phyloP scores from a whole-genome alignment of 2,888 invertebrate species.

The Pemphredon lugubris region DNA sequence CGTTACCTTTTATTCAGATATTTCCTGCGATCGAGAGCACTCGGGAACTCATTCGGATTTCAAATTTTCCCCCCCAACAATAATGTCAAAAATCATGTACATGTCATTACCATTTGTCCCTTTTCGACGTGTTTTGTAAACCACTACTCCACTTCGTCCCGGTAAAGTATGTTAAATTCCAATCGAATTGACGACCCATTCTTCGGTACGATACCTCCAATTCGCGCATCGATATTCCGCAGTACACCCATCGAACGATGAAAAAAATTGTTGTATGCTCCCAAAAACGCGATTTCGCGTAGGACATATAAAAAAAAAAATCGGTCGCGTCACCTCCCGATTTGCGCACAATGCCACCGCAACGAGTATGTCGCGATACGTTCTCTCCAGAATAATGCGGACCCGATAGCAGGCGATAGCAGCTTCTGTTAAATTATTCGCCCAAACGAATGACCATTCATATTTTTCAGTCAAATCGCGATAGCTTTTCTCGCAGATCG shows the following conservation, averaged over 20 bases:
- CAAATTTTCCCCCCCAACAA: too few species aligned
- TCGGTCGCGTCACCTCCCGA: slow-evolving; percentile 17
- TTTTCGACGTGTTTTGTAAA: too few species aligned
- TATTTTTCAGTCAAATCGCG: slow-evolving; percentile 15
- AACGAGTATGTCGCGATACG: slow-evolving; percentile 38
- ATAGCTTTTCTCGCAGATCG: neutral
- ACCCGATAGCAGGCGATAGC: slow-evolving; percentile 33
- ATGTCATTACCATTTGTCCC: too few species aligned
- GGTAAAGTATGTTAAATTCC: slow-evolving; percentile 17
- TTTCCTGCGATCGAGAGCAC: too few species aligned
- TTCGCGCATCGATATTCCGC: slow-evolving; percentile 4
- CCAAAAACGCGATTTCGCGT: neutral
- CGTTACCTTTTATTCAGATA: too few species aligned
- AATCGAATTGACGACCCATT: slow-evolving; percentile 46
- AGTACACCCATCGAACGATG: too few species aligned
- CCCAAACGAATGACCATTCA: neutral
- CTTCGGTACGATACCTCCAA: slow-evolving; percentile 1
- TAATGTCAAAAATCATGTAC: too few species aligned
- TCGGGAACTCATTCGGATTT: too few species aligned
- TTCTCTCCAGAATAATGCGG: slow-evolving; percentile 12
- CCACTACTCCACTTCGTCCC: slow-evolving; percentile 13
- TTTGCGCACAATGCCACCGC: slow-evolving; percentile 43
- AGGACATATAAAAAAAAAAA: slow-evolving; percentile 3
- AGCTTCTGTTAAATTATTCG: neutral
- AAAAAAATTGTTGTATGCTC: too few species aligned